These are phyloP conservation scores for Pocillopora damicornis DNA, from an alignment of 64 coral and sea anemone species.

Conservation along the genomic window DNA sequence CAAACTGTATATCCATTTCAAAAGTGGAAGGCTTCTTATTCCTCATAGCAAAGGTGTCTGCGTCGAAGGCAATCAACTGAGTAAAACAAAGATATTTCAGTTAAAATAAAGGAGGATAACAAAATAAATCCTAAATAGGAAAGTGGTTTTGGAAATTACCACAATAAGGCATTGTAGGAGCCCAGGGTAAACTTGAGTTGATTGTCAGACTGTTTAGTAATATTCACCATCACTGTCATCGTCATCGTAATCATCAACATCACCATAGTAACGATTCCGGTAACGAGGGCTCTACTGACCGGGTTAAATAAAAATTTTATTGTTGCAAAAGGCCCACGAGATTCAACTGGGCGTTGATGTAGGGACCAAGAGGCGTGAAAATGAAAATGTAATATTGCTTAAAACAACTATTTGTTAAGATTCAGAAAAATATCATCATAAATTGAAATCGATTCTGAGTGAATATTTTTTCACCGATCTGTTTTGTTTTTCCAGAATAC, in stretches of 20 bases:
- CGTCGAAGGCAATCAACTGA: conserved; percentile 12
- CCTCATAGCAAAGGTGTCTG: neutral
- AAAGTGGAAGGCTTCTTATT: neutral
- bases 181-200: no score
- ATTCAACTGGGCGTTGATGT: no score
- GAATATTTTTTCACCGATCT: neutral
- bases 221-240: no score
- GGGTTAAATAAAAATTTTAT: no score
- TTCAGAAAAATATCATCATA: neutral
- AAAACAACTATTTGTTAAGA: neutral
- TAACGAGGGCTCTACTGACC: no score
- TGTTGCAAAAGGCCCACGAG: no score
- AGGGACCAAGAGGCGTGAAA: no score
- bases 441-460: neutral
- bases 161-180: no score
- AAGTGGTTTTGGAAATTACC: no score
- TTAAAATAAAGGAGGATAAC: neutral
- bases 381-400: neutral
- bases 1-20: neutral
- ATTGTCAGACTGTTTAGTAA: no score
- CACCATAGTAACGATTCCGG: no score
- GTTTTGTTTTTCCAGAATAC: neutral
- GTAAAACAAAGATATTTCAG: neutral
- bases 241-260: no score
- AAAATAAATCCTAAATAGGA: neutral